Evolutionary conservation across 2,113 vertebrate genomes (phyloP), one percentile per base, ranked within the genome.

Genomic region (Canis aureus): DNA sequence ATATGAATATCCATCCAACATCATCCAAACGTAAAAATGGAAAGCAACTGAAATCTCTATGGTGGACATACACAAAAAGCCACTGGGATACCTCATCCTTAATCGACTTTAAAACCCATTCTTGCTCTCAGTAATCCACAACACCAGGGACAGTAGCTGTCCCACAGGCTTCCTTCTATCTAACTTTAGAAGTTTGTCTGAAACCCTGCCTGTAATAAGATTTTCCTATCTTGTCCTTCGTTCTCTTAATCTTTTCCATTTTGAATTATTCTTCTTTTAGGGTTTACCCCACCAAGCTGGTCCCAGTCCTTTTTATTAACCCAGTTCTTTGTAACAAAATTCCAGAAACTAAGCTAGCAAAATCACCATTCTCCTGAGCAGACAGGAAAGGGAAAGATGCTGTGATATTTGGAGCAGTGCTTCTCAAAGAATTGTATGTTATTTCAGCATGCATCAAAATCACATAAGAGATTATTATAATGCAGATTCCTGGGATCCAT

Each of bases 161-260:
- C 55, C 35, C 29, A 25, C 38, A 43, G 32, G 12, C 20, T 55
- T n/a, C 53, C 5, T 71, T 83, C n/a, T 29, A 32, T 60, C 67
- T 84, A 35, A 60, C 51, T 49, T 13, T 29, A 73, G 43, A 76
- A 76, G 53, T 49, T 66, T 49, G 81, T 88, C 89, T 83, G 69
- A 67, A 91, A 80, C 20, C 13, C 20, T n/a, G 27, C 11, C 43
- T 32, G 15, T 16, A 53, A n/a, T 89, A 84, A 51, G 43, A 13
- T 29, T 29, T 85, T 74, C n/a, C 35, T 73, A 29, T 62, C 69
- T 83, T 74, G 8, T 22, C n/a, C n/a, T 27, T 67, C 66, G 53
- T 67, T 94, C n/a, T 76, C 73, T 73, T 62, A 80, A 66, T 74
- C 32, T 76, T 89, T 86, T 86, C 79, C 12, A 38, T 80, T 76